Percentiles rank a stretch among this genome's conserved stretches.
These are phyloP conservation scores for Altica lythri DNA, from an alignment of 2,888 invertebrate species.

Conservation along the genomic window DNA sequence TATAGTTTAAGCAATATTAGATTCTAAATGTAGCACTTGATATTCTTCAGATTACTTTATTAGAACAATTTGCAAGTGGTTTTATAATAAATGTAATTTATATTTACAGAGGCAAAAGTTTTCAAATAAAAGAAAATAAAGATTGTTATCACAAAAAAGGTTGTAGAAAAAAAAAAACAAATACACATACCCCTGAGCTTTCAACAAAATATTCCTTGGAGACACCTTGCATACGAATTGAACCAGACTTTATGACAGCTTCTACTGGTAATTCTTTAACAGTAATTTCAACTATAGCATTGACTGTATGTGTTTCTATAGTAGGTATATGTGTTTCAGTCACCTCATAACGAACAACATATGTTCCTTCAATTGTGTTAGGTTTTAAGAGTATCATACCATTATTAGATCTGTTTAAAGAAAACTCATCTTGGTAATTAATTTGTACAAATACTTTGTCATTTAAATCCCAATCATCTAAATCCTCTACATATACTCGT, in stretches of 20 bases:
- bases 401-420: conserved; percentile 68
- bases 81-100: too few relatives aligned
- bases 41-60: too few relatives aligned
- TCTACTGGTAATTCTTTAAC: conserved; percentile 88
- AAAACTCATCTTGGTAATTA: conserved; percentile 67
- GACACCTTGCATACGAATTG: conserved; percentile 80
- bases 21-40: too few relatives aligned
- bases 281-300: conserved; percentile 84
- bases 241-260: conserved; percentile 91
- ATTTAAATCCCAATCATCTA: conserved; percentile 95
- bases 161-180: too few relatives aligned
- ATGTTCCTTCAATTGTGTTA: conserved; percentile 76
- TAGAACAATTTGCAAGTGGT: too few relatives aligned
- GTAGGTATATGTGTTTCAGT: conserved; percentile 67
- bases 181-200: conserved; percentile 54
- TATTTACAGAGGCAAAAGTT: too few relatives aligned
- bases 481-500: conserved; percentile 89
- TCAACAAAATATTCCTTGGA: conserved; percentile 86
- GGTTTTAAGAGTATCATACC: conserved; percentile 89
- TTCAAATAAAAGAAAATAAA: too few relatives aligned
- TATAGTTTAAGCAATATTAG: too few relatives aligned
- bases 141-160: too few relatives aligned
- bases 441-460: conserved; percentile 80
- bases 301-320: conserved; percentile 71
- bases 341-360: conserved; percentile 74